Evolutionary conservation across 2,797 vertebrate species (phyloP), one percentile per base, ranked within the genome.

Genomic region (Lateolabrax maculatus): DNA sequence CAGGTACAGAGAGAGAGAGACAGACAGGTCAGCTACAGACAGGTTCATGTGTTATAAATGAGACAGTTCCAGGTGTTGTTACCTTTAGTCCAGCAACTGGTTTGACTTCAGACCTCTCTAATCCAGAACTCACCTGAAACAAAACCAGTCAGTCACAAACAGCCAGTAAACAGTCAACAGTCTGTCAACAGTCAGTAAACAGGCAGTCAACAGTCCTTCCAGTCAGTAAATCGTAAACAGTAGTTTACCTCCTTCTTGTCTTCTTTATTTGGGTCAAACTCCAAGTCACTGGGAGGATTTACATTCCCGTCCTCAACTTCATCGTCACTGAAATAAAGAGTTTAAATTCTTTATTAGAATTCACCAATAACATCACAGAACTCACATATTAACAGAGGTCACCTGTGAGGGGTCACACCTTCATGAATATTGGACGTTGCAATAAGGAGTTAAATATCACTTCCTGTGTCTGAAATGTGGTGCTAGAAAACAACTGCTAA

Each of bases 201-300:
- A 46, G 1, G 0, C 29, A 36, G 43, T 36, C 4, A 23, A 9
- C 29, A 31, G 3, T 10, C 27, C 27, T 11, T 34, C 36, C 1
- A 31, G 21, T 10, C 13, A 52, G 16, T n/a, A n/a, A n/a, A n/a
- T n/a, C n/a, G n/a, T 37, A 9, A 55, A 56, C 21, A 18, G 6
- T 12, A 0, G 2, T 10, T 39, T 18, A 92, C 92, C 89, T 91
- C 90, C 61, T 97, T 98, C 91, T 96, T 97, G 80, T 96, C 96
- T 13, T 97, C 97, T 90, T 97, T 98, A 73, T 92, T 96, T 71
- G 91, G 93, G 61, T 97, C 96, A 19, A 94, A 76, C 85, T 98
- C 97, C 13, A 94, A 82, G 79, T 97, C 96, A 66, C 94, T 92
- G 39, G 95, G 90, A 68, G 95, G 93, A 82, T 81, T 94, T 79